Evolutionary conservation across 2,113 vertebrate species (phyloP).

Genomic region (Clarias magur): DNA sequence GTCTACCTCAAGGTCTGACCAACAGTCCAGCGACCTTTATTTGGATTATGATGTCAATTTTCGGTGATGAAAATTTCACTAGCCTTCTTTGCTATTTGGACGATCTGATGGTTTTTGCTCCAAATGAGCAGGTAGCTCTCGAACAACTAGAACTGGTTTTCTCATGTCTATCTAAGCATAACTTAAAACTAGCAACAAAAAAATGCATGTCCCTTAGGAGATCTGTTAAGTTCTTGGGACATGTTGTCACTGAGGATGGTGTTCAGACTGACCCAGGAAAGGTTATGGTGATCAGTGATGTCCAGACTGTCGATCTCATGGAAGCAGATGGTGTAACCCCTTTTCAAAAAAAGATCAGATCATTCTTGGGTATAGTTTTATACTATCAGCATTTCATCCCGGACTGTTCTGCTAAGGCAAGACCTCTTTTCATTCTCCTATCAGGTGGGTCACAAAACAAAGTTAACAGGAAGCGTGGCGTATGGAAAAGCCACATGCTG

Average conservation of each 20-base stretch:
- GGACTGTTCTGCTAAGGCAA: too few relatives aligned
- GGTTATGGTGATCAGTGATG: not conserved
- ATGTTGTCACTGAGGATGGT: constrained; percentile 29
- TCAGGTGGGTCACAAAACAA: too few relatives aligned
- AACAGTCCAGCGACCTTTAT: constrained; percentile 4
- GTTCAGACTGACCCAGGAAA: constrained; percentile 29
- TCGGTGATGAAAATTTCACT: constrained; percentile 49
- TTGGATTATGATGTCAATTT: constrained; percentile 24
- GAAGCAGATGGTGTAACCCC: not conserved
- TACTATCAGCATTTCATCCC: too few relatives aligned
- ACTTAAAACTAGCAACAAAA: constrained; percentile 50
- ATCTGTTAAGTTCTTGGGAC: constrained; percentile 48
- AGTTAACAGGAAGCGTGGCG: too few relatives aligned
- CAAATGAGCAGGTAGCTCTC: constrained; percentile 35
- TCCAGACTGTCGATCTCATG: not conserved
- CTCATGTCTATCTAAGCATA: constrained; percentile 21
- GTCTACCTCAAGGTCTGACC: not conserved
- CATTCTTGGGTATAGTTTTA: too few relatives aligned
- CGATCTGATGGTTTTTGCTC: constrained; percentile 46
- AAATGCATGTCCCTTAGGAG: constrained; percentile 34
- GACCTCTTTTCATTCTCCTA: too few relatives aligned
- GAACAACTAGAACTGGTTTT: constrained; percentile 45
- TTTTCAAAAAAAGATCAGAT: too few relatives aligned
- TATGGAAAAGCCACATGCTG: too few relatives aligned
- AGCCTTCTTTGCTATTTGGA: constrained; percentile 53